Percentiles rank a stretch among this genome's conserved stretches.
Conservation (phyloP, 2,888 invertebrate genomes). For the Syrphus vitripennis region DNA sequence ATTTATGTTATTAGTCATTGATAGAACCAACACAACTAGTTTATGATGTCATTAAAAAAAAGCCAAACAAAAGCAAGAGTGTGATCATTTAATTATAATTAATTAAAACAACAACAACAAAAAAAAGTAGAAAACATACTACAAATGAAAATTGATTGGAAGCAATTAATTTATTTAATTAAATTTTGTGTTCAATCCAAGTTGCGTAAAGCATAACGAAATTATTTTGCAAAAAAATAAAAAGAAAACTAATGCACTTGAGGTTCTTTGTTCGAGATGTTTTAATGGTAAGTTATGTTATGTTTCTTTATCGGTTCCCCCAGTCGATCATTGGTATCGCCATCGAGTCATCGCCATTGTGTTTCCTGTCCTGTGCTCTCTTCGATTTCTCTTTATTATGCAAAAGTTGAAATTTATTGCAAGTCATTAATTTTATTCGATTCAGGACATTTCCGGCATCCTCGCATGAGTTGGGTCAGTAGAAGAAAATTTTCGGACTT, state of each 20-base stretch:
- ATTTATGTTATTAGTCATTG: neutral
- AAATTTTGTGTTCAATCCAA: constrained; percentile 32
- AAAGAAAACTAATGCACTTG: constrained; percentile 4
- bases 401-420: constrained; percentile 53
- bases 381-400: constrained; percentile 32
- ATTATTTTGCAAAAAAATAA: neutral
- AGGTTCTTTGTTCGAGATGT: neutral
- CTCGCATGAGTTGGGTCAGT: constrained; percentile 31
- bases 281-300: constrained; percentile 1
- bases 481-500: constrained; percentile 1
- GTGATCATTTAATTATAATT: constrained; percentile 46
- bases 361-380: neutral
- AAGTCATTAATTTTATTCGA: constrained; percentile 61
- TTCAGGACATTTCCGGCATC: constrained; percentile 45
- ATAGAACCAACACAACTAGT: constrained; percentile 11
- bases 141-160: constrained; percentile 45
- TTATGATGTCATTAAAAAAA: constrained; percentile 49
- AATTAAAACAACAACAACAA: constrained; percentile 31
- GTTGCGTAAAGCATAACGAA: constrained; percentile 6
- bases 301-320: neutral
- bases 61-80: neutral
- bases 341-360: neutral
- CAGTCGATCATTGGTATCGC: neutral
- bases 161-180: constrained; percentile 57
- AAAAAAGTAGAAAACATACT: neutral